Base-by-base conservation (phyloP, 1,140 invertebrate species). In the Araneus ventricosus region DNA sequence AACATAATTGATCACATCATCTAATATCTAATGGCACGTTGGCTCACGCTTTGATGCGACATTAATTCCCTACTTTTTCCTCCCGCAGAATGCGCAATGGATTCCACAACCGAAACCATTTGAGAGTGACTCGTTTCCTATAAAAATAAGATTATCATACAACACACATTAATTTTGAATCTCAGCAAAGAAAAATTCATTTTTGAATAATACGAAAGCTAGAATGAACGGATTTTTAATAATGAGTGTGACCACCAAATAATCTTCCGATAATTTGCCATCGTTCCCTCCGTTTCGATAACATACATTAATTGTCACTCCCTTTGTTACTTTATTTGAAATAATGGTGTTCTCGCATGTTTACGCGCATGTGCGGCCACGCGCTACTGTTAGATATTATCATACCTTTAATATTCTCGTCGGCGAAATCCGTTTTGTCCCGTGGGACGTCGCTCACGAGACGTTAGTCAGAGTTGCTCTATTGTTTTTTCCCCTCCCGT, bases 331-430 rank as follows among this genome's bases (percentile, higher is more conserved):
- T 30, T 30, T 80, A 30, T 30, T 39, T 34, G 30, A 57, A 41
- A 45, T 90, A 90, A 90, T 90, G 41, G 37, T 37, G 37, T 27
- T 52, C 41, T 90, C n/a, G 88, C 88, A 90, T 90, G 88, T 37
- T 30, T 37, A 75, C 39, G 67, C 22, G 57, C 88, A 80, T 90
- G 75, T 90, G 88, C 67, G 8, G 88, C 41, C 61, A 90, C 88
- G 88, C 80, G 88, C n/a, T 57, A 57, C 22, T 7, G n/a, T 39
- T 39, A 75, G 41, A 63, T 63, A 45, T 30, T 45, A 85, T 52
- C 39, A 85, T 27, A 52, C 39, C 82, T 85, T 85, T 85, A 85
- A 85, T 85, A 85, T 85, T 85, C 82, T 85, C 82, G 82, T 85
- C 82, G 6, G 20, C 57, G 39, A 20, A 85, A 61, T 87, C 52